Base-by-base conservation (phyloP, 2,797 vertebrate genomes). In the Helicolenus hilgendorfi region DNA sequence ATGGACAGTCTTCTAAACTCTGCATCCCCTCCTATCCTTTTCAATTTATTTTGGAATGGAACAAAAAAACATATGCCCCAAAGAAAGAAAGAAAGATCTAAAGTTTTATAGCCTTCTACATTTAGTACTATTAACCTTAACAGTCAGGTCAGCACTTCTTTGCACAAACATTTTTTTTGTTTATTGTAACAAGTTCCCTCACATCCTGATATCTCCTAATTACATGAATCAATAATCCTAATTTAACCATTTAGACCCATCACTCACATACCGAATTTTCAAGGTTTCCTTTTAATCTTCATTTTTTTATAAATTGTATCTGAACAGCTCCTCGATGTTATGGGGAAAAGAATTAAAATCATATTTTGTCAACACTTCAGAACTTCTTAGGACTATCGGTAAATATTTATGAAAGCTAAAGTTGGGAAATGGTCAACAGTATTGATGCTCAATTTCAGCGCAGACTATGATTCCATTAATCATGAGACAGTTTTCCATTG, bases 401-500 rank as follows among this genome's bases (percentile, higher is more conserved):
- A 49, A 27, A 36, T 41, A 9, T 41, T 18, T 59, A 64, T 9
- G 1, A 36, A 59, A 36, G 38, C 38, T 29, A 8, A 68, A 45
- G 18, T 1, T 9, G 10, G 33, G 33, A 60, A 18, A 14, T 15
- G 67, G 2, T 77, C 31, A 75, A 53, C 24, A 35, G 13, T 41
- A 72, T n/a, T n/a, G 33, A 56, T 79, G 58, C 11, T 63, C 49
- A 79, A 31, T 63, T 56, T 26, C 49, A 22, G 67, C 4, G 20
- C 31, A 74, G 77, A 56, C 11, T 65, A 67, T 70, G n/a, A 84
- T 59, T 49, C 27, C 10, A 89, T 53, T 77, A 22, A 77, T 81
- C 31, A 55, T 81, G 20, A 49, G 78, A 67, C 67, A n/a, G 14
- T 55, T 72, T 67, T 62, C 3, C 15, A 55, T 7, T 79, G 29